Evolutionary conservation across 2,113 vertebrate genomes (phyloP).

Genomic region (Corythaeola cristata): DNA sequence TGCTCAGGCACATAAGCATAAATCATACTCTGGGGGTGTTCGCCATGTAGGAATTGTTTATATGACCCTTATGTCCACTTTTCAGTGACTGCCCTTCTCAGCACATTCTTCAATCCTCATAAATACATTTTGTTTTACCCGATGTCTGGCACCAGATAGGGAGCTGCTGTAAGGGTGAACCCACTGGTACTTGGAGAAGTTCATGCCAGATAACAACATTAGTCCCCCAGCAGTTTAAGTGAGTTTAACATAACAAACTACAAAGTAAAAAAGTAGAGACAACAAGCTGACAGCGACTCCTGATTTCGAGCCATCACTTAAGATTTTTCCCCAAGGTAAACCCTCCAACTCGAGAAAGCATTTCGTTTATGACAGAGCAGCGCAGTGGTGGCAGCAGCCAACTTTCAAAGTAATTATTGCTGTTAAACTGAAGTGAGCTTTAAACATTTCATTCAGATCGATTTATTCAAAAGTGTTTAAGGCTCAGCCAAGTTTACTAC

Average conservation of each 20-base stretch:
- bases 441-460: constrained; percentile 64
- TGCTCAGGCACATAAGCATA: background rate
- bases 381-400: background rate
- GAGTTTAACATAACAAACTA: background rate
- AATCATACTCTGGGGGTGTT: background rate
- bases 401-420: constrained; percentile 38
- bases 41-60: rapidly evolving
- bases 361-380: background rate
- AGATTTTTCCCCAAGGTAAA: background rate
- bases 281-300: background rate
- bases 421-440: constrained; percentile 53
- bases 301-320: background rate
- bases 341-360: background rate
- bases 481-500: constrained; percentile 60
- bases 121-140: background rate
- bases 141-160: background rate
- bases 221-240: background rate
- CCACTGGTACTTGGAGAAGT: background rate
- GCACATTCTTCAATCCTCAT: rapidly evolving
- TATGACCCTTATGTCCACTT: rapidly evolving
- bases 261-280: background rate
- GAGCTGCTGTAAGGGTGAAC: background rate
- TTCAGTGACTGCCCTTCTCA: background rate
- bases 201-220: background rate
- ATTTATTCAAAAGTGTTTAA: constrained; percentile 76